Base-by-base conservation (phyloP, 2,797 vertebrate genomes). In the Artibeus lituratus region DNA sequence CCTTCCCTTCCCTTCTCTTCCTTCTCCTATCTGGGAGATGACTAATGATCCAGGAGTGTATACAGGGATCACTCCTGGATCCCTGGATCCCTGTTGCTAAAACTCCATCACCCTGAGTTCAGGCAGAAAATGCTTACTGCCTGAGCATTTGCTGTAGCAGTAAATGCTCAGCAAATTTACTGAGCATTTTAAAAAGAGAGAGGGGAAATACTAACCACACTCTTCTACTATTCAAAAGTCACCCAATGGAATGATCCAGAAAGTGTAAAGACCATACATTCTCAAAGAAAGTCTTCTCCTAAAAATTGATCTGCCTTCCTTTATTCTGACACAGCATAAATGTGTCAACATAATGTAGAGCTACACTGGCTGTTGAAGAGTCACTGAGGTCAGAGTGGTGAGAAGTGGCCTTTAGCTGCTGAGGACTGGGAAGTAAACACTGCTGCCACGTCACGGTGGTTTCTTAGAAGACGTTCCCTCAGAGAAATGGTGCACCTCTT, bases 301-400 rank as follows among this genome's bases (percentile, higher is more conserved):
- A 89, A 95, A 93, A 72, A 44, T 88, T 19, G 74, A 49, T 59
- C 12, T 82, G 32, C n/a, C 49, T 90, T 90, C 19, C 10, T 97
- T 90, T 74, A 76, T 72, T 87, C 42, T 59, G 55, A 88, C 8
- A 73, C 35, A 90, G 22, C 10, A 87, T 62, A 88, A 94, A 92
- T 9, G 49, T 81, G 44, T 80, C 35, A 90, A 51, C 55, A 51
- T 62, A 84, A 85, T 87, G 39, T 83, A 82, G 21, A 94, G 37
- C 47, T 21, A 32, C 29, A 11, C 21, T 86, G 11, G 18, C 47
- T 94, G 32, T 47, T 84, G 78, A 81, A 84, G 72, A 4, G 53
- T 1, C 24, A 49, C 73, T 57, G 26, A 93, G 94, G 39, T 7
- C 16, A 16, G 29, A 95, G 37, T 29, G 73, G 22, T 59, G 47